Evolutionary conservation across 2,797 vertebrate species (phyloP).

Genomic region (Gobio occitaniae): DNA sequence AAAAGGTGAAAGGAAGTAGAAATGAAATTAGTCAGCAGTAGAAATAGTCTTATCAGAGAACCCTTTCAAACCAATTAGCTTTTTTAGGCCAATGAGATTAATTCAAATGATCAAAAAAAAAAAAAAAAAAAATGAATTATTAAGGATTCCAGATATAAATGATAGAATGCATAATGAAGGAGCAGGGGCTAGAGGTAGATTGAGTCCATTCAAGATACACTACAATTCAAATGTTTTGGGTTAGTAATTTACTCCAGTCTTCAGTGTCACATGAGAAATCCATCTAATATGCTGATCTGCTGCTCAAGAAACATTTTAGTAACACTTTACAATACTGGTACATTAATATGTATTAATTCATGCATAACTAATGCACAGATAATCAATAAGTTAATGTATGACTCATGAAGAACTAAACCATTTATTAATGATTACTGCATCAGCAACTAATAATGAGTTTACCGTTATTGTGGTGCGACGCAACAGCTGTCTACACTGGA

Average conservation of each 20-base stretch:
- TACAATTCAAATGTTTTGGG: not conserved
- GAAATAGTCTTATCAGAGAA: constrained; percentile 12
- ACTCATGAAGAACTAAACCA: no score
- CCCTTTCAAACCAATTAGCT: constrained; percentile 24
- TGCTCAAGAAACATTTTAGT: not conserved
- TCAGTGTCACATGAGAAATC: not conserved
- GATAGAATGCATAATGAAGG: not conserved
- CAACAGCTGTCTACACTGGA: no score
- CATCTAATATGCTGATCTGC: not conserved
- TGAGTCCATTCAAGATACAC: not conserved
- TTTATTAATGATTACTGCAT: no score
- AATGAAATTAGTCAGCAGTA: constrained; percentile 2
- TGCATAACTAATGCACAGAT: no score
- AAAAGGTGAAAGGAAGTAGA: not conserved
- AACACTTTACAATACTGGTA: not conserved
- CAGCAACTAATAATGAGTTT: no score
- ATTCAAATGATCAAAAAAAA: no score
- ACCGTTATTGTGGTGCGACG: no score
- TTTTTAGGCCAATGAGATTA: not conserved
- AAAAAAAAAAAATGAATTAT: not conserved
- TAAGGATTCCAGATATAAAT: not conserved
- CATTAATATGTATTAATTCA: no score
- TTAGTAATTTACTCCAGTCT: not conserved
- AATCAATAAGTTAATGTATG: no score
- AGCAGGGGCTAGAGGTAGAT: not conserved